These are phyloP conservation scores for Bursaphelenchus mucronatus DNA, from an alignment of 1,140 invertebrate genomes.

Conservation along the genomic window DNA sequence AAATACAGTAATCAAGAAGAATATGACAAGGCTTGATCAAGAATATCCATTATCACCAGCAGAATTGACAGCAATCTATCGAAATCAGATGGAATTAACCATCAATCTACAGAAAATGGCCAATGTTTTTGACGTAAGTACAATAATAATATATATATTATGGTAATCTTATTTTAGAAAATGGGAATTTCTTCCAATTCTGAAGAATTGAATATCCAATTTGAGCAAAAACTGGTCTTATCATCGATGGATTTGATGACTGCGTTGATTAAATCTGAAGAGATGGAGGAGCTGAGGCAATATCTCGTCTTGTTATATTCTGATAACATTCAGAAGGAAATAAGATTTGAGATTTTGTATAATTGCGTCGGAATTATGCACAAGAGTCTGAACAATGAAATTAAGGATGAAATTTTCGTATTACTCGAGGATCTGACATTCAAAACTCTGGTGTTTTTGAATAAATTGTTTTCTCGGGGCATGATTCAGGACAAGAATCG, in stretches of 20 bases:
- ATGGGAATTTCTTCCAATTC: not conserved
- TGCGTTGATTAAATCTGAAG: slow-evolving; percentile 10
- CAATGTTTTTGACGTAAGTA: not conserved
- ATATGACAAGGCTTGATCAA: too few species aligned
- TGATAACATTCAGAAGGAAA: not conserved
- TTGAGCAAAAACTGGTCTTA: not conserved
- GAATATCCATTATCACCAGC: too few species aligned
- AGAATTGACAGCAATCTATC: not conserved
- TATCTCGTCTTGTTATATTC: slow-evolving; percentile 13
- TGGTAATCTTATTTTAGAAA: too few species aligned
- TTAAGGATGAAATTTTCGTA: not conserved
- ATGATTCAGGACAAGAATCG: slow-evolving; percentile 23
- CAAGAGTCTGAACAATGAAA: not conserved
- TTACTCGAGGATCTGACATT: not conserved
- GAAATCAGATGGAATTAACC: not conserved
- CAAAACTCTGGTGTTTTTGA: not conserved
- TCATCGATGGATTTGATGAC: slow-evolving; percentile 3
- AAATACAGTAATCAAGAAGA: too few species aligned
- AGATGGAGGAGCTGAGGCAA: slow-evolving; percentile 11
- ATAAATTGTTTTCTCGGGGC: slow-evolving; percentile 36
- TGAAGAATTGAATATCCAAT: slow-evolving; percentile 1
- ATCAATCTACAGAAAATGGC: not conserved
- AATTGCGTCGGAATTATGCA: slow-evolving; percentile 5
- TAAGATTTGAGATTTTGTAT: not conserved
- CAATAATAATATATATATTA: not conserved